Conservation (phyloP, 2,113 vertebrate species). For the Pterocles burchelli region DNA sequence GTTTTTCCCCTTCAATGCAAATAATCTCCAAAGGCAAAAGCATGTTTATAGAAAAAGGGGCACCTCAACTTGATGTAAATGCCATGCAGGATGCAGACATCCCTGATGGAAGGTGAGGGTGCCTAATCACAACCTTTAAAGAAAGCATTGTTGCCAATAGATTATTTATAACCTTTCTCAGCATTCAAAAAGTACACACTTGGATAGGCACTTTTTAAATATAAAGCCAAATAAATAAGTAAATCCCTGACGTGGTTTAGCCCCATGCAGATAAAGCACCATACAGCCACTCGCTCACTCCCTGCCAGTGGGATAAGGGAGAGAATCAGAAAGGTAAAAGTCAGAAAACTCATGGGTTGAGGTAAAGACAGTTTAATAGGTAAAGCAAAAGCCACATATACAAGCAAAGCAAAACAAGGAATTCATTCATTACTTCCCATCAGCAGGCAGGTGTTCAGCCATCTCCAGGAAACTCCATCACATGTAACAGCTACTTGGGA, state of each 20-base stretch:
- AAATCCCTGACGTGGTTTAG: background rate
- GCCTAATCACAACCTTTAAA: background rate
- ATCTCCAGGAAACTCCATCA: no score
- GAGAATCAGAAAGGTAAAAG: no score
- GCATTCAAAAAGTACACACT: background rate
- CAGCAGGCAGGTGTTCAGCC: no score
- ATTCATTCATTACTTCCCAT: no score
- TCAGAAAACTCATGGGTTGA: no score
- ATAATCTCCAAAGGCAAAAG: constrained; percentile 10
- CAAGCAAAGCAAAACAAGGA: no score
- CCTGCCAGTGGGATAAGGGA: no score
- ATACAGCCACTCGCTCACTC: no score
- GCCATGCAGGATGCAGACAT: background rate
- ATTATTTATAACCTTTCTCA: constrained; percentile 23
- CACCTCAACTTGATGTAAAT: background rate
- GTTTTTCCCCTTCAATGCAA: constrained; percentile 1
- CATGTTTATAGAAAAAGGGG: background rate
- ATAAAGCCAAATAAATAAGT: background rate
- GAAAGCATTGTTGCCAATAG: background rate
- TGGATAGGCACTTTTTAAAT: background rate
- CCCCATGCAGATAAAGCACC: no score
- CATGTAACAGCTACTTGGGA: no score
- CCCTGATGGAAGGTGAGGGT: background rate
- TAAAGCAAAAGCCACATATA: no score
- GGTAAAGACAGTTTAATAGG: no score